phyloP scores from a whole-genome alignment of 2,888 invertebrate species.

The Shargacucullia verbasci region DNA sequence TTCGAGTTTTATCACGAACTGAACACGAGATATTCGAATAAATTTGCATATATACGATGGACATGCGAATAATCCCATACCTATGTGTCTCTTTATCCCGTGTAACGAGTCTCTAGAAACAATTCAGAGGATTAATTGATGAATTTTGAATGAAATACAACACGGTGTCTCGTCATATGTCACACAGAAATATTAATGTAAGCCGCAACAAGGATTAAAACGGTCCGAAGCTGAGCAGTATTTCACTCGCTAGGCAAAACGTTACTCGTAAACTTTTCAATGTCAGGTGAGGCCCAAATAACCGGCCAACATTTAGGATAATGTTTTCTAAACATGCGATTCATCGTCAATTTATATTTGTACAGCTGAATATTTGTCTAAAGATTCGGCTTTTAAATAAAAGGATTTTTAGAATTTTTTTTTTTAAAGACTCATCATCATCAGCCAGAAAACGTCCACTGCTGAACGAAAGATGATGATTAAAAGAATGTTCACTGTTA shows the following conservation, averaged over 20 bases:
- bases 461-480: too few relatives aligned
- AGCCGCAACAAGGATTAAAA: constrained; percentile 61
- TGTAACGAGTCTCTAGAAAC: constrained; percentile 36
- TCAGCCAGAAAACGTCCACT: too few relatives aligned
- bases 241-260: constrained; percentile 55
- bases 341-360: not conserved
- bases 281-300: constrained; percentile 48
- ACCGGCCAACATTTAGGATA: constrained; percentile 11
- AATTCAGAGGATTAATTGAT: constrained; percentile 45
- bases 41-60: constrained; percentile 53
- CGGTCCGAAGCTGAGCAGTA: constrained; percentile 57
- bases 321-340: constrained; percentile 15
- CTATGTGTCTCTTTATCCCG: constrained; percentile 32
- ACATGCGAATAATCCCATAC: constrained; percentile 40
- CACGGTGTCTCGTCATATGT: constrained; percentile 50
- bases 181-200: constrained; percentile 65
- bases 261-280: constrained; percentile 50
- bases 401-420: too few relatives aligned
- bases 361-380: not conserved
- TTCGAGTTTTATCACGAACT: constrained; percentile 43
- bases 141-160: constrained; percentile 55
- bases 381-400: too few relatives aligned
- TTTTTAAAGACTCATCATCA: too few relatives aligned
- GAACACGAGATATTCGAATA: constrained; percentile 44
- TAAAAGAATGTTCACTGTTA: too few relatives aligned